Conservation (phyloP, 2,797 vertebrate genomes). For the Thaleichthys pacificus region DNA sequence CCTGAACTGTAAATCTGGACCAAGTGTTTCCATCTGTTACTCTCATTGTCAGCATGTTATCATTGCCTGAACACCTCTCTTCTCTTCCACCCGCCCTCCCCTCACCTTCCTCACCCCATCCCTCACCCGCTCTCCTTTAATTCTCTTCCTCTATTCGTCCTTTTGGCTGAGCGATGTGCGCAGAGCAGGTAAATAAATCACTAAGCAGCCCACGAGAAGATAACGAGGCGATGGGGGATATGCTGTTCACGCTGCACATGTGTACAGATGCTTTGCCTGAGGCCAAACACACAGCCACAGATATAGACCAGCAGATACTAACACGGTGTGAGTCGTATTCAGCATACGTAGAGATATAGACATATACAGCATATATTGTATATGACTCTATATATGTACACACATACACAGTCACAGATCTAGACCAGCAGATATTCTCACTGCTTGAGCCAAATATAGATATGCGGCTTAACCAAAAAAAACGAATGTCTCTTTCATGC, state of each 20-base stretch:
- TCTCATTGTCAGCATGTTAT: constrained; percentile 55
- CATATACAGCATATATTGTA: neutral
- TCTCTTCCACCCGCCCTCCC: constrained; percentile 29
- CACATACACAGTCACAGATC: neutral
- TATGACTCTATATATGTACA: neutral
- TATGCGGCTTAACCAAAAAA: too few relatives aligned
- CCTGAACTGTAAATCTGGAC: constrained; percentile 54
- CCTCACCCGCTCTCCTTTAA: constrained; percentile 29
- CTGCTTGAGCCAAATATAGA: neutral
- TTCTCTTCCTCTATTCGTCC: constrained; percentile 27
- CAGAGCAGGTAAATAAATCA: constrained; percentile 79
- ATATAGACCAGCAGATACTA: neutral
- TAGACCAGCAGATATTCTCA: neutral
- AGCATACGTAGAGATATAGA: neutral
- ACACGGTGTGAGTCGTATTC: neutral
- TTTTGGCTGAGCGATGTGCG: constrained; percentile 56
- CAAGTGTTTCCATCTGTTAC: constrained; percentile 64
- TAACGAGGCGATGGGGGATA: constrained; percentile 76
- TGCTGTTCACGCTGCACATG: constrained; percentile 60
- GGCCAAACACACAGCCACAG: constrained; percentile 60
- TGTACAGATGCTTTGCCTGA: constrained; percentile 68
- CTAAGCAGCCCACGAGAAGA: constrained; percentile 71
- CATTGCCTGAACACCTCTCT: constrained; percentile 46
- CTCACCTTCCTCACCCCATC: constrained; percentile 17
- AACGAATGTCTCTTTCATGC: constrained; percentile 31